phyloP scores from a whole-genome alignment of 2,797 vertebrate genomes.

The Echiichthys vipera region DNA sequence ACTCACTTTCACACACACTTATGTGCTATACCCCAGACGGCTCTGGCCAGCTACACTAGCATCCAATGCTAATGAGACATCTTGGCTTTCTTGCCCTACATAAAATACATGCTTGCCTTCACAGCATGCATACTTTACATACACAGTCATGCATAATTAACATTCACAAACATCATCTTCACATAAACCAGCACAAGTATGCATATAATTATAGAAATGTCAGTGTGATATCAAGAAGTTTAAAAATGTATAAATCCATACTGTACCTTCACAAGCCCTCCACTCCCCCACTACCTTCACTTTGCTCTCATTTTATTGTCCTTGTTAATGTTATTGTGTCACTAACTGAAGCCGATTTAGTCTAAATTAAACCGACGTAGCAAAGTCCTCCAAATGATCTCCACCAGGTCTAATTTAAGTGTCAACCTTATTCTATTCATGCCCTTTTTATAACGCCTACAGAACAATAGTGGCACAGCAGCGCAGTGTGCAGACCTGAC shows the following conservation, averaged over 20 bases:
- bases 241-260: background rate
- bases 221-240: constrained; percentile 15
- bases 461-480: background rate
- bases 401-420: constrained; percentile 60
- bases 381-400: constrained; percentile 65
- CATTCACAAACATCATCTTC: constrained; percentile 37
- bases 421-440: constrained; percentile 55
- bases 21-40: constrained; percentile 9
- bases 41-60: constrained; percentile 25
- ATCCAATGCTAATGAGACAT: constrained; percentile 67
- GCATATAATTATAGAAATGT: constrained; percentile 42
- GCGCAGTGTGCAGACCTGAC: constrained; percentile 8
- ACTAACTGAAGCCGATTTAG: constrained; percentile 36
- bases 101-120: constrained; percentile 29
- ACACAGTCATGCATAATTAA: constrained; percentile 53
- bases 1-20: background rate
- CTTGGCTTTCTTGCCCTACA: constrained; percentile 49
- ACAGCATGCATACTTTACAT: constrained; percentile 34
- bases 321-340: constrained; percentile 47
- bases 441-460: constrained; percentile 29
- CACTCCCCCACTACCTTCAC: background rate
- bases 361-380: constrained; percentile 45
- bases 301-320: constrained; percentile 31
- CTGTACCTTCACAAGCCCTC: background rate
- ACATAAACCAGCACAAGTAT: constrained; percentile 35